A percentile compares a stretch with the other conserved stretches of the same genome.
Conservation (phyloP, 2,113 vertebrate species). For the Tyrannus savana region DNA sequence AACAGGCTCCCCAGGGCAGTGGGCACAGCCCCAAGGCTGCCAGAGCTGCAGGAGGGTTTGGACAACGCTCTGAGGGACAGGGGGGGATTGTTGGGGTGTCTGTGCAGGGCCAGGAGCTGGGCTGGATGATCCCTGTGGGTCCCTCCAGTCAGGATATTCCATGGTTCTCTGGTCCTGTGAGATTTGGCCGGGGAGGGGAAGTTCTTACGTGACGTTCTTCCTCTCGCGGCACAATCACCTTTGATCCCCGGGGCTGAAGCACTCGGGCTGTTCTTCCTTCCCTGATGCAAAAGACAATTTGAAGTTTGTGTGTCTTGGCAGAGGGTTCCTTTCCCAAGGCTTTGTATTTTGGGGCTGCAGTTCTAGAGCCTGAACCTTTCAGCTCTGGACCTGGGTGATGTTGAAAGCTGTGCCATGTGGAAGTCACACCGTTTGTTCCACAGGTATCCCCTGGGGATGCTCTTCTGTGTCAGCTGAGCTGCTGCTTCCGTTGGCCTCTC, state of each 20-base stretch:
- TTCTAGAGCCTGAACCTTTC: not conserved
- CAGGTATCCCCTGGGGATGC: not conserved
- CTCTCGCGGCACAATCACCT: not conserved
- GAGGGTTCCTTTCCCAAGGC: not conserved
- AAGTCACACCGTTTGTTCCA: not conserved
- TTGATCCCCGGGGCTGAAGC: not conserved
- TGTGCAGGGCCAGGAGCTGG: rapidly evolving
- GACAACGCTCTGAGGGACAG: not conserved
- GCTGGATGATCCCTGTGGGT: rapidly evolving
- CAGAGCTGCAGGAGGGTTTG: not conserved
- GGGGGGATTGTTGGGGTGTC: not conserved
- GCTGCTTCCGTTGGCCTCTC: not conserved
- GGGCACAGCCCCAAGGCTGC: not conserved
- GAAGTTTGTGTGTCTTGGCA: slow-evolving; percentile 22
- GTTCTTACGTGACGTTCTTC: not conserved
- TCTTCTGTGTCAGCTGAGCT: not conserved
- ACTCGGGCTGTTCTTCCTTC: not conserved
- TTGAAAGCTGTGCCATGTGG: not conserved
- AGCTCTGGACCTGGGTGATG: not conserved
- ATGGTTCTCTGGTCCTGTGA: not conserved
- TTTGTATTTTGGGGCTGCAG: not conserved
- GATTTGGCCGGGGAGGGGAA: not conserved
- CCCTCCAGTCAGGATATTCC: not conserved
- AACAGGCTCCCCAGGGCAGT: not conserved
- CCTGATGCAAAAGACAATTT: not conserved